Evolutionary conservation across 2,888 invertebrate species (phyloP).

Genomic region (Isoperla grammatica): DNA sequence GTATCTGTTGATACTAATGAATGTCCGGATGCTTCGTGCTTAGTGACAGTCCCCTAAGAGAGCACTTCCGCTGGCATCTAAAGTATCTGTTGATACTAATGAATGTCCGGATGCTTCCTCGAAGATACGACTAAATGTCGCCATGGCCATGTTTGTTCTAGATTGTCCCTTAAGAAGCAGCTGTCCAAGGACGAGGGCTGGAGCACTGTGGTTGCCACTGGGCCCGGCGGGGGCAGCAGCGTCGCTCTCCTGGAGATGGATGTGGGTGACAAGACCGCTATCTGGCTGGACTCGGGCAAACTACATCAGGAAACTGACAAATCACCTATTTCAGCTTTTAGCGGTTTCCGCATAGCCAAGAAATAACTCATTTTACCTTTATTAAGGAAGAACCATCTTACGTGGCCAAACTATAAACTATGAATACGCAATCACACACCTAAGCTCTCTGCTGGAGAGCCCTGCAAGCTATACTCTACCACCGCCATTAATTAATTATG

Average conservation of each 20-base stretch:
- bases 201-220: conserved; percentile 26
- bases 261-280: conserved; percentile 36
- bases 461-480: neutral
- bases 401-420: neutral
- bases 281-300: conserved; percentile 27
- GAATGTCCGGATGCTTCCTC: too few species aligned
- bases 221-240: conserved; percentile 41
- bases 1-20: too few species aligned
- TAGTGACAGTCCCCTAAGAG: too few species aligned
- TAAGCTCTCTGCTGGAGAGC: neutral
- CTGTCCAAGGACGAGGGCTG: conserved; percentile 19
- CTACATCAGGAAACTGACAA: conserved; percentile 22
- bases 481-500: neutral
- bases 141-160: conserved; percentile 28
- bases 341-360: conserved; percentile 43
- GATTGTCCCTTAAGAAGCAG: conserved; percentile 40
- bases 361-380: conserved; percentile 32
- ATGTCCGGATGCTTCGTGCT: too few species aligned
- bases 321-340: conserved; percentile 37
- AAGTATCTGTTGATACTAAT: too few species aligned
- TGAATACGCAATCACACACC: neutral
- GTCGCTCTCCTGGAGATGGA: conserved; percentile 41
- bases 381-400: neutral
- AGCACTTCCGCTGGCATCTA: too few species aligned
- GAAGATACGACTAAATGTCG: too few species aligned